Evolutionary conservation across 23 tunicate species (phyloP).

Genomic region (Oikopleura albicans): DNA sequence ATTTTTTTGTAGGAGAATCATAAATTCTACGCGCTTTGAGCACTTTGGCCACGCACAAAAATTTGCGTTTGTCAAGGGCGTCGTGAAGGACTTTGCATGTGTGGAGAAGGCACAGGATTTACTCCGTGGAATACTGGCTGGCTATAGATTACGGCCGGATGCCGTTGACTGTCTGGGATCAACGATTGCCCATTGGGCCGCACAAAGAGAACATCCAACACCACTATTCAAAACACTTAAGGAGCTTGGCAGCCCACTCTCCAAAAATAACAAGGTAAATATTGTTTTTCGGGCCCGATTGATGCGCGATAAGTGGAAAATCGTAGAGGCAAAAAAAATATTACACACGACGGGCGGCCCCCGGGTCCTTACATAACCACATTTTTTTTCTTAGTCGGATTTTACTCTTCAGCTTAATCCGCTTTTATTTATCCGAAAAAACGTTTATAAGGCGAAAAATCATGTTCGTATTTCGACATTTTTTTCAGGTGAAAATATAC

Average conservation of each 20-base stretch:
- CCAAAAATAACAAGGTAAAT: background rate
- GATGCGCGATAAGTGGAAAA: too few species aligned
- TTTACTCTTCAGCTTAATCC: too few species aligned
- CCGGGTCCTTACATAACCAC: too few species aligned
- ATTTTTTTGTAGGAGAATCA: background rate
- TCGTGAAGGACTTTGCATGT: background rate
- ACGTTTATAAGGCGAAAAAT: too few species aligned
- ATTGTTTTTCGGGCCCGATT: background rate
- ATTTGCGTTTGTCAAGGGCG: background rate
- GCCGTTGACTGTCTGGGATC: background rate
- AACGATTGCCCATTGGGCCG: conserved; percentile 8
- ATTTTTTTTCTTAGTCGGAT: too few species aligned
- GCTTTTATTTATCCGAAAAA: too few species aligned
- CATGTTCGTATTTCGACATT: too few species aligned
- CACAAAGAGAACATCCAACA: background rate
- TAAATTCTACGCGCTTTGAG: background rate
- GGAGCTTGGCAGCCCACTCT: conserved; percentile 11
- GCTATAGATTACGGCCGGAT: background rate
- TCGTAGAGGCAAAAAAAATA: too few species aligned
- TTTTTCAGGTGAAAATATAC: too few species aligned
- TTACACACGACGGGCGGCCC: too few species aligned
- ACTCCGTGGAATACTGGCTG: background rate
- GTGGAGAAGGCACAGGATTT: background rate
- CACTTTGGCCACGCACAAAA: background rate
- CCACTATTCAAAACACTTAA: background rate